phyloP scores from a whole-genome alignment of 1,140 invertebrate species.

The Drosophila sechellia region DNA sequence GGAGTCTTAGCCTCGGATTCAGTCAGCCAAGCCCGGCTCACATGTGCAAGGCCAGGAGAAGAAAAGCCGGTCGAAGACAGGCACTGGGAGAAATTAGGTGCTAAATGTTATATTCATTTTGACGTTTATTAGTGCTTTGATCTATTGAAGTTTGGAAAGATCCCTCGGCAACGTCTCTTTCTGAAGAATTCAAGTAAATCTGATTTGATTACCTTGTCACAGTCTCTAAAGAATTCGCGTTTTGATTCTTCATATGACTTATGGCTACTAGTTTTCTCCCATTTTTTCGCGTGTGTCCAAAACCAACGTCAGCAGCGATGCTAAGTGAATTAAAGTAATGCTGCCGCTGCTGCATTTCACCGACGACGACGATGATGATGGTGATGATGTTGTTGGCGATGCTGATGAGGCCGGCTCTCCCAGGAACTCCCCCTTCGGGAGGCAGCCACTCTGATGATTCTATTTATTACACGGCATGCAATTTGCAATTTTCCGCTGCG shows the following conservation, averaged over 20 bases:
- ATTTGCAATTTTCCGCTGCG: conserved; percentile 73
- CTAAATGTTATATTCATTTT: too few relatives aligned
- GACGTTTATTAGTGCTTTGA: too few relatives aligned
- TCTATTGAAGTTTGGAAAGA: too few relatives aligned
- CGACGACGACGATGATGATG: conserved; percentile 29
- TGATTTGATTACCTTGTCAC: too few relatives aligned
- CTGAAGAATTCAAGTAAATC: too few relatives aligned
- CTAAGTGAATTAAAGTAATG: conserved; percentile 81
- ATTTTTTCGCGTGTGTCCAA: conserved; percentile 21
- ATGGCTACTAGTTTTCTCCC: too few relatives aligned
- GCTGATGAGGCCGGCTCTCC: conserved; percentile 30
- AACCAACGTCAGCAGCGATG: conserved; percentile 64
- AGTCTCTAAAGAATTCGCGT: neutral
- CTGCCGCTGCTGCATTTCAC: conserved; percentile 33
- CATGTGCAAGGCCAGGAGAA: conserved; percentile 31
- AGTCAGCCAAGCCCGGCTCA: conserved; percentile 31
- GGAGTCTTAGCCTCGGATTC: conserved; percentile 34
- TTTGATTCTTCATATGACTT: neutral
- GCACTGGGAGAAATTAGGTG: neutral
- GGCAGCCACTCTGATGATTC: conserved; percentile 66
- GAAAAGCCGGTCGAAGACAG: conserved; percentile 20
- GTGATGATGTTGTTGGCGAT: conserved; percentile 44
- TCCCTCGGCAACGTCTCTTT: too few relatives aligned
- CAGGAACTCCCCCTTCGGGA: conserved; percentile 21
- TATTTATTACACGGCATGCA: conserved; percentile 78